Base-by-base conservation (phyloP, 64 coral and sea anemone genomes). In the Dendrophyllia cribrosa region DNA sequence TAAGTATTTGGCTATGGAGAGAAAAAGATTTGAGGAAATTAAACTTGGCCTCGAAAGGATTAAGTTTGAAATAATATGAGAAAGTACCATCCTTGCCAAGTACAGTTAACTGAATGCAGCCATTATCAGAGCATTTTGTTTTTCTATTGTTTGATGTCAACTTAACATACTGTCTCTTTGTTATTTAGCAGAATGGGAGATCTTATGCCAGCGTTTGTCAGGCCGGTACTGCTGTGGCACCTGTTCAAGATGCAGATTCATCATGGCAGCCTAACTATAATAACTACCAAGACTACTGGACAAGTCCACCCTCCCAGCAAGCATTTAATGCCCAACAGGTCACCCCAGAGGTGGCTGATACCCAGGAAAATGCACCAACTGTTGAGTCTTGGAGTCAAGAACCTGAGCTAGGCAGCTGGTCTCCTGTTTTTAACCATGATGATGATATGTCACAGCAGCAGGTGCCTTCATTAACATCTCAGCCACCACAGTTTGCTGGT, bases 351-450 rank as follows among this genome's bases (percentile, higher is more conserved):
- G 14, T 59, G 12, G 1, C 24, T 59, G 9, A 58, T 25, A 51
- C 20, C 4, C 56, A 34, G 52, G n/a, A 77, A n/a, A 77, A 55
- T 77, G 51, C 19, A n/a, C 48, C n/a, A 4, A 11, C 9, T 25
- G 7, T 16, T 55, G 49, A 56, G 51, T 10, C n/a, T 10, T 77
- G 75, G 75, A 77, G 75, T 55, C 75, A 20, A 23, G 75, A 77
- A 77, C 75, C 75, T 77, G 75, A 77, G 48, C 22, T 59, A 59
- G 22, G n/a, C 52, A 79, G 13, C n/a, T 79, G 77, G 55, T 61
- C 15, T 76, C 48, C 74, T 76, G 74, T 76, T 26, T 74, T 74
- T 74, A 74, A 74, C 6, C 71, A 74, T 19, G 44, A 74, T 14
- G 43, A 47, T 64, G 61, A 20, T 21, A 69, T 7, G 19, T 69